These are phyloP conservation scores for Hartigia nigra DNA, from an alignment of 2,888 invertebrate genomes.

Conservation along the genomic window DNA sequence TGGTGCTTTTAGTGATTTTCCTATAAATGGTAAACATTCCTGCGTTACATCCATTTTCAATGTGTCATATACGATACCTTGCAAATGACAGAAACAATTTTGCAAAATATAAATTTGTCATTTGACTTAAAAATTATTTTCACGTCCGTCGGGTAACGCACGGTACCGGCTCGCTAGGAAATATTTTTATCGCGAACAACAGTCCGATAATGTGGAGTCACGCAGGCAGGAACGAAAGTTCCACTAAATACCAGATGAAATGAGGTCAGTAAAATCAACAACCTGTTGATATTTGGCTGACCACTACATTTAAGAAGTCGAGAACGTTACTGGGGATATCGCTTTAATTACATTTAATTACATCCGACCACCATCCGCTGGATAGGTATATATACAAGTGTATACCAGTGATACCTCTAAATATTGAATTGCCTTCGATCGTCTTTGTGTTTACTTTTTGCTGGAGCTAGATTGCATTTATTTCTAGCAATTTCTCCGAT, in stretches of 20 bases:
- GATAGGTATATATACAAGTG: not conserved
- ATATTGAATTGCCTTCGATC: not conserved
- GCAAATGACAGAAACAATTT: not conserved
- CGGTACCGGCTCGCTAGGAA: not conserved
- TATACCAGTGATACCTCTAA: not conserved
- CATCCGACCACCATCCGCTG: slow-evolving; percentile 1
- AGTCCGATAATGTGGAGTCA: slow-evolving; percentile 7
- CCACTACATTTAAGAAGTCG: slow-evolving; percentile 38
- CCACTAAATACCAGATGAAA: slow-evolving; percentile 2
- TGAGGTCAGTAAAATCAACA: slow-evolving; percentile 39
- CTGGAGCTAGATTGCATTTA: not conserved
- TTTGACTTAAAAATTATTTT: not conserved
- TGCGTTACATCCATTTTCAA: not conserved
- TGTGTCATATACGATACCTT: not conserved
- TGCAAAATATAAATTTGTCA: not conserved
- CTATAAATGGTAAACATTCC: not conserved
- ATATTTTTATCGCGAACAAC: slow-evolving; percentile 6
- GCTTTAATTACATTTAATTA: slow-evolving; percentile 33
- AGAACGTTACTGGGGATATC: slow-evolving; percentile 10
- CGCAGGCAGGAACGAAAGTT: not conserved
- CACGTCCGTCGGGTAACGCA: not conserved
- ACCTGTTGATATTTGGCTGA: slow-evolving; percentile 46
- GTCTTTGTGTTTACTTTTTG: not conserved
- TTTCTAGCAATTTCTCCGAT: not conserved
- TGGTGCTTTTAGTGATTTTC: no score